These are phyloP conservation scores for Probosciger aterrimus DNA, from an alignment of 2,113 vertebrate genomes.

Conservation along the genomic window DNA sequence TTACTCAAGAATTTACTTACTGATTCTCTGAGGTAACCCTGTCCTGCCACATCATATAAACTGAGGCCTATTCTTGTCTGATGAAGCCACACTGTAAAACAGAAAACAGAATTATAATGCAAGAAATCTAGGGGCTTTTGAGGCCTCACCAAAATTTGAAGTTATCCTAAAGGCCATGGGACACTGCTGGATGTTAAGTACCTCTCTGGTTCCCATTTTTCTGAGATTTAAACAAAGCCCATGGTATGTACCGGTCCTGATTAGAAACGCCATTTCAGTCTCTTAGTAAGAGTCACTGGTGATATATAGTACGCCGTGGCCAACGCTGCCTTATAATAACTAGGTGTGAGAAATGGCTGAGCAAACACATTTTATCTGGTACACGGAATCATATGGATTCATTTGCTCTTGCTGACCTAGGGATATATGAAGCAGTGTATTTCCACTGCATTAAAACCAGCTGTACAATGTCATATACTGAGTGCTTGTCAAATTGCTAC, in stretches of 20 bases:
- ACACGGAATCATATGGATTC: accelerated
- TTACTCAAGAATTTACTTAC: slow-evolving; percentile 72
- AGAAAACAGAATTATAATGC: neutral
- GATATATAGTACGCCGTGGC: accelerated
- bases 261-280: neutral
- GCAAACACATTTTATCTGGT: neutral
- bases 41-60: slow-evolving; percentile 96
- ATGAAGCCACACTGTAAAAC: slow-evolving; percentile 89
- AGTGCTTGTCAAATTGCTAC: neutral
- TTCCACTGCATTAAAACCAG: neutral
- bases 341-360: neutral
- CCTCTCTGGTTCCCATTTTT: neutral
- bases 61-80: slow-evolving; percentile 97
- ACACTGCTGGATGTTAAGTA: neutral
- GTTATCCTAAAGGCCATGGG: neutral
- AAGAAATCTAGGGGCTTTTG: neutral
- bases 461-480: neutral
- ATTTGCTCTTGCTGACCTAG: neutral
- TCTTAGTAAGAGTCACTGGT: neutral
- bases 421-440: accelerated
- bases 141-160: neutral
- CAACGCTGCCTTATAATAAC: neutral
- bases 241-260: neutral
- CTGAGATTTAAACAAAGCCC: neutral
- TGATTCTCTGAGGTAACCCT: slow-evolving; percentile 96